phyloP scores from a whole-genome alignment of 1,140 invertebrate genomes.

The Sminthurides bifidus region DNA sequence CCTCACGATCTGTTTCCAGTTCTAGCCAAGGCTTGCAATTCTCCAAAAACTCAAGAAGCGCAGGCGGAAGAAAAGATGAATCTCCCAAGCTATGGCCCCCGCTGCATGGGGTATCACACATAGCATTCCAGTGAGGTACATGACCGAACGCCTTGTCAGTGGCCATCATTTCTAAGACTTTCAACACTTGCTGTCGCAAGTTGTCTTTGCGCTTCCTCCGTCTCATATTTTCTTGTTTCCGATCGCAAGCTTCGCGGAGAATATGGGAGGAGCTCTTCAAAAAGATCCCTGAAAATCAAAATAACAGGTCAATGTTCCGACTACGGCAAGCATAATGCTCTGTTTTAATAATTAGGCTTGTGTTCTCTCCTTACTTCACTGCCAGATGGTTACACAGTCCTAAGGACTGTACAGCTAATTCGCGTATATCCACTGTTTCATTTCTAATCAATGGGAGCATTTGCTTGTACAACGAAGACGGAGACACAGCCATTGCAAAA shows the following conservation, averaged over 20 bases:
- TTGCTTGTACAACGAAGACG: constrained; percentile 77
- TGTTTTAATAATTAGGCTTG: background rate
- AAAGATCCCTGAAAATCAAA: constrained; percentile 61
- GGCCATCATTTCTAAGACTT: constrained; percentile 82
- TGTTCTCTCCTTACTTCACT: constrained; percentile 72
- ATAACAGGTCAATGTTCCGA: background rate
- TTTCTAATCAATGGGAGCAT: constrained; percentile 77
- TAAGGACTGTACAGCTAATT: constrained; percentile 81
- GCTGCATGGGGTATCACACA: constrained; percentile 16
- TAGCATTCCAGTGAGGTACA: constrained; percentile 47
- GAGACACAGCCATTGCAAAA: constrained; percentile 49
- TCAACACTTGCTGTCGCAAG: constrained; percentile 77
- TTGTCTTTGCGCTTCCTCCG: constrained; percentile 77
- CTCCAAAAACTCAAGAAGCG: constrained; percentile 27
- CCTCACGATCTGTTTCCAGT: constrained; percentile 26
- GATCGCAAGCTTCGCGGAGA: constrained; percentile 93
- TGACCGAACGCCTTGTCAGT: constrained; percentile 79
- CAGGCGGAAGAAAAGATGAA: constrained; percentile 7
- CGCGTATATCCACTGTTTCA: constrained; percentile 82
- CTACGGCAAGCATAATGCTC: background rate
- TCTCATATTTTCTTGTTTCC: constrained; percentile 92
- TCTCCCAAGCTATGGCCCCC: constrained; percentile 9
- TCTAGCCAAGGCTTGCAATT: constrained; percentile 27
- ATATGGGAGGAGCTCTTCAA: constrained; percentile 84
- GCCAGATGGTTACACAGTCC: constrained; percentile 86